Evolutionary conservation across 2,113 vertebrate species (phyloP).

Genomic region (Mastomys coucha): DNA sequence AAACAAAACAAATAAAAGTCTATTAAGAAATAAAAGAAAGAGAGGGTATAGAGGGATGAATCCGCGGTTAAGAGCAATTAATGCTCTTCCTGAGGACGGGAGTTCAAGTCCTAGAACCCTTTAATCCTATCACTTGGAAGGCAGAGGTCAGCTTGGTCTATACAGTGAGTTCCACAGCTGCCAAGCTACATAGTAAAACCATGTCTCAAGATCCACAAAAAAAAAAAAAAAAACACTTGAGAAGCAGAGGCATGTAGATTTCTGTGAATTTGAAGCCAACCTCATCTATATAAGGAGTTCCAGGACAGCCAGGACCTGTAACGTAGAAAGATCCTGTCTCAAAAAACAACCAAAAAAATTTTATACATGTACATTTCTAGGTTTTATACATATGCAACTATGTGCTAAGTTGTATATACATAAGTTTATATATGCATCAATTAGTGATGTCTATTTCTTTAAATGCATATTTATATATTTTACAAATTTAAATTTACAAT

Average conservation of each 20-base stretch:
- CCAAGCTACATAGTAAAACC: neutral
- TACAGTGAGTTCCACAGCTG: neutral
- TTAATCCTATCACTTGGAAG: neutral
- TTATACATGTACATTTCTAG: slow-evolving; percentile 6
- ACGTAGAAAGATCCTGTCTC: neutral
- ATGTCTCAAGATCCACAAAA: neutral
- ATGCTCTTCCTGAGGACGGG: neutral
- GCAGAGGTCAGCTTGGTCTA: neutral
- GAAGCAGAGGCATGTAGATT: neutral
- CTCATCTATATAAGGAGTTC: neutral
- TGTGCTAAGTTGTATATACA: neutral
- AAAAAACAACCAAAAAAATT: neutral
- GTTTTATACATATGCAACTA: slow-evolving; percentile 19
- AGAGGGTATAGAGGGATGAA: neutral
- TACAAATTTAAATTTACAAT: slow-evolving; percentile 52
- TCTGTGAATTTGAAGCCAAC: neutral
- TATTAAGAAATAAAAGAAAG: neutral
- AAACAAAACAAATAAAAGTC: neutral
- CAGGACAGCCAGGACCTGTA: neutral
- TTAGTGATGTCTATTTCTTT: slow-evolving; percentile 35
- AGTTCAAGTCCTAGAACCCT: neutral
- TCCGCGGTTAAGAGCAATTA: neutral
- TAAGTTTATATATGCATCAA: neutral
- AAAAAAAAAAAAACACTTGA: neutral
- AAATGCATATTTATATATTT: slow-evolving; percentile 31